These are phyloP conservation scores for Perithous albicinctus DNA, from an alignment of 2,888 invertebrate species.

Conservation along the genomic window DNA sequence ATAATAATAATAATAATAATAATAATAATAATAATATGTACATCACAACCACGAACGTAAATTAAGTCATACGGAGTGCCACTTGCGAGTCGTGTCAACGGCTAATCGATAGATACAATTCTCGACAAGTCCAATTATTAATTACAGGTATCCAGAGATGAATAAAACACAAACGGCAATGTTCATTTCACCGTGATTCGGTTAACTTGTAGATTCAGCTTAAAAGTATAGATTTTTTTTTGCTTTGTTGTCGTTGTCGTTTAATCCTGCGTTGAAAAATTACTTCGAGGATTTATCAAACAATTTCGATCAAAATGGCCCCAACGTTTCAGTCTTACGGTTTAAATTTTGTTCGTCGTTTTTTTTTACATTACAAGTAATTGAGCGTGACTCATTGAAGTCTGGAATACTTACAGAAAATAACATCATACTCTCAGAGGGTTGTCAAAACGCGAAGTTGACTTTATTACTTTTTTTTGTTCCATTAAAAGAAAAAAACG, in stretches of 20 bases:
- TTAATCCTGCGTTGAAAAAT: slow-evolving; percentile 36
- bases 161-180: slow-evolving; percentile 41
- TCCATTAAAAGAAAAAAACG: slow-evolving; percentile 1
- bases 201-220: slow-evolving; percentile 18
- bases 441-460: slow-evolving; percentile 27
- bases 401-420: slow-evolving; percentile 65
- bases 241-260: slow-evolving; percentile 53
- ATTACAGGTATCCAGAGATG: slow-evolving; percentile 37
- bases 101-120: slow-evolving; percentile 42
- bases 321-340: slow-evolving; percentile 82
- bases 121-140: slow-evolving; percentile 40
- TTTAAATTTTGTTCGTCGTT: slow-evolving; percentile 62
- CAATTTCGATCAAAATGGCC: slow-evolving; percentile 79
- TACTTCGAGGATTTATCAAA: slow-evolving; percentile 51
- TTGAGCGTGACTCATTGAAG: slow-evolving; percentile 74
- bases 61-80: slow-evolving; percentile 70
- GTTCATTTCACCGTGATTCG: slow-evolving; percentile 38
- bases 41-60: slow-evolving; percentile 80
- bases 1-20: slow-evolving; percentile 65
- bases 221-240: slow-evolving; percentile 30
- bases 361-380: slow-evolving; percentile 74
- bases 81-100: slow-evolving; percentile 50
- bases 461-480: slow-evolving; percentile 20
- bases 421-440: slow-evolving; percentile 41
- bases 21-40: slow-evolving; percentile 72